A percentile compares a stretch with the other conserved stretches of the same genome.
Evolutionary conservation across 1,140 invertebrate genomes (phyloP).

Genomic region (Aphidius gifuensis): DNA sequence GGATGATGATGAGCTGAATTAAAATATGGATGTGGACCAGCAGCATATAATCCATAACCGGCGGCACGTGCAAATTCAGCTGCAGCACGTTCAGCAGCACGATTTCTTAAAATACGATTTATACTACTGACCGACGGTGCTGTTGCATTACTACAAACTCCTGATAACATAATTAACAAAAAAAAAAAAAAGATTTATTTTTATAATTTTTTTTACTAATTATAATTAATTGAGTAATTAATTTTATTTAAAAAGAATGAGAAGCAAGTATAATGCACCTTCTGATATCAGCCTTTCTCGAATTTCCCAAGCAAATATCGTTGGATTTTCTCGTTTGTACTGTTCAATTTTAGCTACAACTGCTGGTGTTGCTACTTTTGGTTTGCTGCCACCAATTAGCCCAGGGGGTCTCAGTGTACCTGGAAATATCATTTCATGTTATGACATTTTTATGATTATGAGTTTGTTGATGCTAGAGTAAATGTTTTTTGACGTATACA

Average conservation of each 20-base stretch:
- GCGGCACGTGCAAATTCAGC: conserved; percentile 89
- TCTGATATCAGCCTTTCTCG: conserved; percentile 90
- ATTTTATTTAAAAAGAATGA: not conserved
- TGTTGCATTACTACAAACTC: conserved; percentile 87
- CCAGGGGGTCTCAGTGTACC: conserved; percentile 91
- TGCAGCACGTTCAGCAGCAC: conserved; percentile 88
- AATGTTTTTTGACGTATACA: not conserved
- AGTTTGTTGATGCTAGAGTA: not conserved
- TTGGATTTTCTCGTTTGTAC: conserved; percentile 95
- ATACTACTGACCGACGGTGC: conserved; percentile 90
- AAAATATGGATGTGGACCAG: conserved; percentile 66
- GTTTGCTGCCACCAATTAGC: conserved; percentile 97
- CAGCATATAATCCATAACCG: conserved; percentile 78
- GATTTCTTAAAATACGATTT: conserved; percentile 85
- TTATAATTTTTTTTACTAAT: not conserved
- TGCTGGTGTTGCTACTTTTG: conserved; percentile 95
- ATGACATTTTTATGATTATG: too few species aligned
- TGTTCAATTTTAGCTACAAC: conserved; percentile 95
- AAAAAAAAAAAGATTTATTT: too few species aligned
- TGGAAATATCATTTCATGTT: conserved; percentile 40
- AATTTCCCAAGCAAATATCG: conserved; percentile 97
- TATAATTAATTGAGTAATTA: not conserved
- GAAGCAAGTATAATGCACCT: conserved; percentile 61
- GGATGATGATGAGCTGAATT: conserved; percentile 48
- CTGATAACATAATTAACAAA: conserved; percentile 48